Base-by-base conservation (phyloP, 1,140 invertebrate genomes). In the Probaryconus sp. region DNA sequence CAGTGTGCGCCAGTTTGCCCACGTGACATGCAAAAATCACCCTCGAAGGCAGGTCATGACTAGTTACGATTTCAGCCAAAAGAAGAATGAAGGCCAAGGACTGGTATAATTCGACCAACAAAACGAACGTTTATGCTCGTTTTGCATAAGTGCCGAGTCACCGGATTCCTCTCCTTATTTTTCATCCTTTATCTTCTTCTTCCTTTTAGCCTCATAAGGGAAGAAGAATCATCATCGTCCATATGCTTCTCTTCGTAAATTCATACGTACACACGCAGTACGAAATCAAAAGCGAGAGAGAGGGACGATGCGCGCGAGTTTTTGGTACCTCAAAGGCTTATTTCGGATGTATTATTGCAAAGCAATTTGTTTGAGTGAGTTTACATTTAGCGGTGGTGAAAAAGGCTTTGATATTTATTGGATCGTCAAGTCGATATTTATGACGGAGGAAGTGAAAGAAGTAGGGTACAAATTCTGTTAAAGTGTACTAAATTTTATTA, bases 11-110 rank as follows among this genome's bases (percentile, higher is more conserved):
- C 82, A 83, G 83, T 87, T 87, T 85, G 83, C 78, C 79, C 84
- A 84, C 82, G 84, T 86, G 85, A 86, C 83, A 85, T 84, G 85
- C 84, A 86, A 84, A 85, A 86, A 80, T 84, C 79, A 85, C 83
- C 84, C 83, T 83, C 51, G 33, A 37, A 60, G 45, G 65, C 63
- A 48, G 42, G 65, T 78, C 65, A 82, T 83, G 82, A 84, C 81
- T 83, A 70, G 76, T 61, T 69, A 75, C 72, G 76, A 83, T 83
- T 77, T 56, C 75, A 64, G 58, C 67, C 70, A 35, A 77, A 78
- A 78, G 74, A 70, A 76, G 65, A 58, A 70, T 73, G 56, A 50
- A 55, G 69, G 74, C 60, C 38, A 76, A 43, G 53, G 58, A 72
- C 69, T 73, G 80, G 79, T 77, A 81, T 87, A 87, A 85, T 85